Percentiles rank a stretch among this genome's conserved stretches.
Evolutionary conservation across 2,888 invertebrate genomes (phyloP).

Genomic region (Heliconius hortense): DNA sequence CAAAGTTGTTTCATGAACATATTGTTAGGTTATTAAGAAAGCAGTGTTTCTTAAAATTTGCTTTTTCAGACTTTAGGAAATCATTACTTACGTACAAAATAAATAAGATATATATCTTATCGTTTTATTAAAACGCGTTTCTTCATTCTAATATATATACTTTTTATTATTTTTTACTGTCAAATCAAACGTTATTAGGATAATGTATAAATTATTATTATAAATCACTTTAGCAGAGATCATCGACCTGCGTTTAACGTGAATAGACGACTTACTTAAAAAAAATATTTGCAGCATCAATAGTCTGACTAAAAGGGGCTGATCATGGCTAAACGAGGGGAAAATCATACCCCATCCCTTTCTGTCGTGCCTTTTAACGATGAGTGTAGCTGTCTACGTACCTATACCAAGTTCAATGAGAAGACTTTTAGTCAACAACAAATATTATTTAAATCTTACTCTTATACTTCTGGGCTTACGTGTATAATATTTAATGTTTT

Average conservation of each 20-base stretch:
- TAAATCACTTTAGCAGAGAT: background rate
- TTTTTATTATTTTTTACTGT: too few relatives aligned
- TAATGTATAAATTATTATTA: background rate
- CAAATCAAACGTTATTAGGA: background rate
- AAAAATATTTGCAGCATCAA: slow-evolving; percentile 16
- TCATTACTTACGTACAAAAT: too few relatives aligned
- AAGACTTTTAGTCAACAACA: background rate
- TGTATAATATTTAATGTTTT: background rate
- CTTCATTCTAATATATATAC: too few relatives aligned
- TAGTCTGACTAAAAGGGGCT: slow-evolving; percentile 22
- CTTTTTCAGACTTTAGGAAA: too few relatives aligned
- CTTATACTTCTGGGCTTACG: background rate
- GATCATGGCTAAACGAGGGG: slow-evolving; percentile 16
- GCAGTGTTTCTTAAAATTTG: background rate
- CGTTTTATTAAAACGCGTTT: too few relatives aligned
- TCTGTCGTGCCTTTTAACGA: slow-evolving; percentile 9
- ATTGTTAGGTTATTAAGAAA: background rate
- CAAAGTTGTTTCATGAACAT: background rate
- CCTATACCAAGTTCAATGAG: background rate
- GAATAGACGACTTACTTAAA: slow-evolving; percentile 12
- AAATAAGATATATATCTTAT: too few relatives aligned
- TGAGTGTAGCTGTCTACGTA: background rate
- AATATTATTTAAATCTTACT: background rate
- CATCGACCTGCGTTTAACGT: slow-evolving; percentile 15
- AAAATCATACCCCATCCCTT: slow-evolving; percentile 19